Evolutionary conservation across 2,797 vertebrate species (phyloP).

Genomic region (Neopelma chrysocephalum): DNA sequence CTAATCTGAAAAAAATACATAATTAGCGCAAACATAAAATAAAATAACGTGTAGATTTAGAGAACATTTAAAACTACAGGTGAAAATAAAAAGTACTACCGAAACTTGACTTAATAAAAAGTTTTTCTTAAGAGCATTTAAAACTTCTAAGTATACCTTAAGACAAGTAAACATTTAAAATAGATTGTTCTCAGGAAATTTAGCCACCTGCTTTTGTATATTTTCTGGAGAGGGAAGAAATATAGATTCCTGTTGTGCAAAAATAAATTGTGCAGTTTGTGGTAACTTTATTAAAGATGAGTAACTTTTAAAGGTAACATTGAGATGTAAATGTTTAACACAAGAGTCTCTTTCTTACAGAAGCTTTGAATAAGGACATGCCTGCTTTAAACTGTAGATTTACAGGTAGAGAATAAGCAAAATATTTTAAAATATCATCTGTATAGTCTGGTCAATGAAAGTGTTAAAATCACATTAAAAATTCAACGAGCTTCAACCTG

Average conservation of each 20-base stretch:
- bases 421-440: slow-evolving; percentile 63
- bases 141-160: slow-evolving; percentile 51
- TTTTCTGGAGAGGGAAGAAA: slow-evolving; percentile 57
- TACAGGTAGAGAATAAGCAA: slow-evolving; percentile 40
- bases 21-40: background rate
- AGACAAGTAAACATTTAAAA: slow-evolving; percentile 72
- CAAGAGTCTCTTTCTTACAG: slow-evolving; percentile 17
- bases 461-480: slow-evolving; percentile 60
- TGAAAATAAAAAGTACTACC: background rate
- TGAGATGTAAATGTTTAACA: slow-evolving; percentile 68
- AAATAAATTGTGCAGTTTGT: slow-evolving; percentile 67
- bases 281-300: slow-evolving; percentile 69
- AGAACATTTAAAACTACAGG: background rate
- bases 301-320: slow-evolving; percentile 47
- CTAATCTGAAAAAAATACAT: background rate
- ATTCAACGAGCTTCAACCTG: slow-evolving; percentile 27
- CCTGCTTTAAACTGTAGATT: slow-evolving; percentile 64
- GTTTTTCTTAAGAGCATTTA: slow-evolving; percentile 31
- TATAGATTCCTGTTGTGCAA: slow-evolving; percentile 60
- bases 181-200: slow-evolving; percentile 52
- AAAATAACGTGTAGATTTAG: background rate
- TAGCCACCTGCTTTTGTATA: slow-evolving; percentile 75
- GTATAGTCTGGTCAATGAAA: slow-evolving; percentile 32
- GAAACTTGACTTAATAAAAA: background rate
- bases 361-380: slow-evolving; percentile 64